These are phyloP conservation scores for Periophthalmus modestus DNA, from an alignment of 2,113 vertebrate species.

Conservation along the genomic window DNA sequence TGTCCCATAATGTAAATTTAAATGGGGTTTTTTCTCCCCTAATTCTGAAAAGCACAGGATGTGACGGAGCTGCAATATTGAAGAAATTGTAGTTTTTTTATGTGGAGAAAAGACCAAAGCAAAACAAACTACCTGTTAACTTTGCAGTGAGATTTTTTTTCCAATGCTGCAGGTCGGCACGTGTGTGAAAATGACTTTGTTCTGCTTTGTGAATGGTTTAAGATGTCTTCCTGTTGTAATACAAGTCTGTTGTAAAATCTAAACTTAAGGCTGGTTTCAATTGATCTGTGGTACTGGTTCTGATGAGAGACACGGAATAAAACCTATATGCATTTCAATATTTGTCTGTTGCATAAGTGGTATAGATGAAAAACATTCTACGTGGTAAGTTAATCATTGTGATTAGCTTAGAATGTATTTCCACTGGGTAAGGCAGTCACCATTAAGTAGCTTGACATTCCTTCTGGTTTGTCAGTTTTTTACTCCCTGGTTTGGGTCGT, in stretches of 20 bases:
- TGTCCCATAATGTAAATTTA: slow-evolving; percentile 12
- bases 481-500: too few relatives aligned
- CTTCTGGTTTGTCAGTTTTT: too few relatives aligned
- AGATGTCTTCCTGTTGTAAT: slow-evolving; percentile 20
- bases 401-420: too few relatives aligned
- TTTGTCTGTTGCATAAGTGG: neutral
- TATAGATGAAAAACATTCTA: too few relatives aligned
- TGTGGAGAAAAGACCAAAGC: slow-evolving; percentile 50
- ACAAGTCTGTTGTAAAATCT: slow-evolving; percentile 7
- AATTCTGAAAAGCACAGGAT: slow-evolving; percentile 7
- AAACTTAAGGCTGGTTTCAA: slow-evolving; percentile 17
- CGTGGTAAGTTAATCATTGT: too few relatives aligned
- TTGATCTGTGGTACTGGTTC: slow-evolving; percentile 37
- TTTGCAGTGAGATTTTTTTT: slow-evolving; percentile 50
- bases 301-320: slow-evolving; percentile 62
- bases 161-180: slow-evolving; percentile 72
- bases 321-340: slow-evolving; percentile 36
- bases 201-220: slow-evolving; percentile 32
- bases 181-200: slow-evolving; percentile 28
- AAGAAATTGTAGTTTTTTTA: slow-evolving; percentile 6
- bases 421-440: too few relatives aligned
- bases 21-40: neutral
- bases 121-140: slow-evolving; percentile 53
- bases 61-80: slow-evolving; percentile 9
- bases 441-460: too few relatives aligned